Percentiles rank a stretch among this genome's conserved stretches.
Evolutionary conservation across 2,888 invertebrate species (phyloP).

Genomic region (Pecten maximus): DNA sequence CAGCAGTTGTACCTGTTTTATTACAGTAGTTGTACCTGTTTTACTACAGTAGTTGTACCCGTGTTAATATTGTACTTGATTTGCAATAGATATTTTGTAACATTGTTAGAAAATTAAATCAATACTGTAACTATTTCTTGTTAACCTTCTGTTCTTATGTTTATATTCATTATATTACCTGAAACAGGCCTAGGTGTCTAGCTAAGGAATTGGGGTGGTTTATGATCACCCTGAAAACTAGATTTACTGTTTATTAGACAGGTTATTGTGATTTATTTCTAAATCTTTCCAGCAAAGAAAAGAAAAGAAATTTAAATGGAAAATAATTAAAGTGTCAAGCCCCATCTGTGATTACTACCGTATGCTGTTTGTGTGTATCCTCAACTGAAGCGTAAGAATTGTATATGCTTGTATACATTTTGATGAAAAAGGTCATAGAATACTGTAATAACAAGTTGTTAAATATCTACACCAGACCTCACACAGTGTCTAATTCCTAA

Average conservation of each 20-base stretch:
- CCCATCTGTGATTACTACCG: background rate
- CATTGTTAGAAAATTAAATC: background rate
- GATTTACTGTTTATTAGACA: background rate
- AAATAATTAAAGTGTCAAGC: conserved; percentile 17
- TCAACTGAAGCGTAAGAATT: background rate
- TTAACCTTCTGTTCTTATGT: too few species aligned
- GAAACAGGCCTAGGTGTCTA: too few species aligned
- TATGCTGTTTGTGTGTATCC: background rate
- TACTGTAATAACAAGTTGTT: background rate
- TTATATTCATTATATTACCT: too few species aligned
- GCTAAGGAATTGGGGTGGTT: background rate
- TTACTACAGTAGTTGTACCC: too few species aligned
- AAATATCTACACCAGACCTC: background rate
- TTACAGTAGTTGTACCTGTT: too few species aligned
- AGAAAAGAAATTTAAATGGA: background rate
- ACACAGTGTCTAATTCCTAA: background rate
- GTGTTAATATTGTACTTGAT: too few species aligned
- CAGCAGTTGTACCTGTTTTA: too few species aligned
- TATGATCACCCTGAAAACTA: background rate
- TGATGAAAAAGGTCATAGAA: conserved; percentile 43
- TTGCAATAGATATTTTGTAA: background rate
- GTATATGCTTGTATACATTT: background rate
- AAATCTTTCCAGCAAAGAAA: background rate
- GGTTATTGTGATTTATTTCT: background rate
- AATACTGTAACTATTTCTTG: too few species aligned